Evolutionary conservation across 2,888 invertebrate genomes (phyloP).

Genomic region (Monochamus alternatus): DNA sequence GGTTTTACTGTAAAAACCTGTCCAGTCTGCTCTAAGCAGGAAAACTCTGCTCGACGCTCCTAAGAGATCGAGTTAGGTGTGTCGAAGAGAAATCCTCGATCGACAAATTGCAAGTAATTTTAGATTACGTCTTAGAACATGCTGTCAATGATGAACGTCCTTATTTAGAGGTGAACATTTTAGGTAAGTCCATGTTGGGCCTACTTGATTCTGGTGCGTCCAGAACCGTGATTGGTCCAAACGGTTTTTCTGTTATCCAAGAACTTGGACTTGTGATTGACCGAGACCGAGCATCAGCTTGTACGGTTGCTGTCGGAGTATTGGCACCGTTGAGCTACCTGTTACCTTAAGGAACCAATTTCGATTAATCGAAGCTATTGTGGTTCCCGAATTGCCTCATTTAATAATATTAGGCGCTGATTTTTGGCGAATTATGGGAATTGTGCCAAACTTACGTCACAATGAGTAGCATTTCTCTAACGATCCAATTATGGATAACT

Average conservation of each 20-base stretch:
- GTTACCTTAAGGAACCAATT: constrained; percentile 29
- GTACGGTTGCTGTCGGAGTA: constrained; percentile 9
- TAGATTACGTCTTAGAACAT: constrained; percentile 33
- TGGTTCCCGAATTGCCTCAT: constrained; percentile 44
- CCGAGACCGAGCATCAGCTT: not conserved
- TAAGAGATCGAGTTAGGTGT: too few relatives aligned
- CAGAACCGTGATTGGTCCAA: not conserved
- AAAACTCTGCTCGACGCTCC: constrained; percentile 23
- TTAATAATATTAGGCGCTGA: constrained; percentile 44
- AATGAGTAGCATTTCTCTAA: constrained; percentile 41
- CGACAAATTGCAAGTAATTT: not conserved
- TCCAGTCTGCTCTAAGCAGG: constrained; percentile 6
- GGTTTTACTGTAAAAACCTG: constrained; percentile 12
- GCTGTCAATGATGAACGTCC: constrained; percentile 34
- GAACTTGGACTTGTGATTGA: constrained; percentile 8
- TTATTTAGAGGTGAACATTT: constrained; percentile 34
- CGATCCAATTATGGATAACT: not conserved
- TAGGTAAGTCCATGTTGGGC: constrained; percentile 21
- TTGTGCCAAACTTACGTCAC: constrained; percentile 44
- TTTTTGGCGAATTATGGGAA: constrained; percentile 48
- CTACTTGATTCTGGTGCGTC: constrained; percentile 25
- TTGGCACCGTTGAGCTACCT: too few relatives aligned
- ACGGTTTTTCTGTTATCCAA: not conserved
- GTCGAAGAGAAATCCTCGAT: constrained; percentile 3
- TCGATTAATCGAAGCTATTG: not conserved